Evolutionary conservation across 2,113 vertebrate genomes (phyloP), one percentile per base, ranked within the genome.

Genomic region (Crotalus horridus): DNA sequence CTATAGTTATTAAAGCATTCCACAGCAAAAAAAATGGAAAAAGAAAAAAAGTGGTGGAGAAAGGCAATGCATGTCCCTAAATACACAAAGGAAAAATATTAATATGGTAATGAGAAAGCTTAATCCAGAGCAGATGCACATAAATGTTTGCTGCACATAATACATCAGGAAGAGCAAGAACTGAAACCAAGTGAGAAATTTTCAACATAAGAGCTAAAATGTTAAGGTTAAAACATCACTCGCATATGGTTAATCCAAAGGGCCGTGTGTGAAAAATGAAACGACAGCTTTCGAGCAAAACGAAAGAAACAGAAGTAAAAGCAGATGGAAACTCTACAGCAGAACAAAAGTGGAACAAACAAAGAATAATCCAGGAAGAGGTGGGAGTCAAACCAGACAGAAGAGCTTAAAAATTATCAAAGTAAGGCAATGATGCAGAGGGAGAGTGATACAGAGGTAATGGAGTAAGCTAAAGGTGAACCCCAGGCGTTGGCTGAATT

Each of bases 231-330:
- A 90, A 91, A 93, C 43, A 89, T 3, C 0, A 86, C 94, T 95
- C 85, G 33, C 0, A 0, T 89, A 46, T 0, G 1, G 85, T 90
- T 90, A 95, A 85, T n/a, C 85, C 90, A 94, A 92, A 8, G 0
- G 1, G 3, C 24, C 8, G n/a, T 91, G 48, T 88, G 90, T 91
- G 61, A 91, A 39, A 94, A 95, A 95, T 61, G 90, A 95, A 95
- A 55, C 87, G 89, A 39, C 81, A 91, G 53, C 61, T 95, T 94
- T 93, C 53, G 53, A 54, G 88, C n/a, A 93, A 85, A 92, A n/a
- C 29, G n/a, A 94, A 90, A 88, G 90, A 53, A n/a, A 92, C 46
- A 0, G 0, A 17, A 53, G 26, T 0, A 95, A 86, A 51, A 61
- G 87, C 59, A 91, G 94, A 55, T 89, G 90, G 89, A 89, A 95